Evolutionary conservation across 2,888 invertebrate genomes (phyloP).

Genomic region (Cheilosia soror): DNA sequence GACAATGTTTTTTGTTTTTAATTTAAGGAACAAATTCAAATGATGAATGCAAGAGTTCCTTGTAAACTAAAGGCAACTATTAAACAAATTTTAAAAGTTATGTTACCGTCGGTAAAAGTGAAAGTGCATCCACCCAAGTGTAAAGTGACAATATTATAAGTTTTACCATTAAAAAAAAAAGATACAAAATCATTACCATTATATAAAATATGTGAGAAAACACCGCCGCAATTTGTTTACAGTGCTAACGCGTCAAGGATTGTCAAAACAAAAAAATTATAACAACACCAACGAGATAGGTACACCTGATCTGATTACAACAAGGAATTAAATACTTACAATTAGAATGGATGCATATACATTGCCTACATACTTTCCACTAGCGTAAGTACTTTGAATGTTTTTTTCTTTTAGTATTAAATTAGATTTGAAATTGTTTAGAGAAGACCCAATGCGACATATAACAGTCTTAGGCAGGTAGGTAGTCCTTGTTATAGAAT

Average conservation of each 20-base stretch:
- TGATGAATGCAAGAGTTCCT: neutral
- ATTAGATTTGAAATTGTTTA: neutral
- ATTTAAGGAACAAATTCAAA: conserved; percentile 11
- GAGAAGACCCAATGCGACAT: neutral
- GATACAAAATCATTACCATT: neutral
- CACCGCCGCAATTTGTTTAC: neutral
- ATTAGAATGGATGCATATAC: conserved; percentile 79
- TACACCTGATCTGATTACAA: conserved; percentile 5
- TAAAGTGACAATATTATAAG: conserved; percentile 25
- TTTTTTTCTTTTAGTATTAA: neutral
- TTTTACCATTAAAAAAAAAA: neutral
- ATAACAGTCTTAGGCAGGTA: neutral
- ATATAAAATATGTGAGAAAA: conserved; percentile 12
- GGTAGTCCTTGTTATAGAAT: neutral
- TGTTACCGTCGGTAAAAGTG: conserved; percentile 65
- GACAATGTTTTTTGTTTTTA: conserved; percentile 6
- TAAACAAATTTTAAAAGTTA: conserved; percentile 19
- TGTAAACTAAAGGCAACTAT: conserved; percentile 5
- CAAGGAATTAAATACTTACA: conserved; percentile 27
- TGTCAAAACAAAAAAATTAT: conserved; percentile 3
- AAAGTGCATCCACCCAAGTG: conserved; percentile 22
- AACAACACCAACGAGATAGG: conserved; percentile 11
- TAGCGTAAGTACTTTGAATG: conserved; percentile 77
- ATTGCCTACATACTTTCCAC: conserved; percentile 79
- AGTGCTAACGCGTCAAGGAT: conserved; percentile 7